phyloP scores from a whole-genome alignment of 2,888 invertebrate genomes.

The Himalopsyche anomala region DNA sequence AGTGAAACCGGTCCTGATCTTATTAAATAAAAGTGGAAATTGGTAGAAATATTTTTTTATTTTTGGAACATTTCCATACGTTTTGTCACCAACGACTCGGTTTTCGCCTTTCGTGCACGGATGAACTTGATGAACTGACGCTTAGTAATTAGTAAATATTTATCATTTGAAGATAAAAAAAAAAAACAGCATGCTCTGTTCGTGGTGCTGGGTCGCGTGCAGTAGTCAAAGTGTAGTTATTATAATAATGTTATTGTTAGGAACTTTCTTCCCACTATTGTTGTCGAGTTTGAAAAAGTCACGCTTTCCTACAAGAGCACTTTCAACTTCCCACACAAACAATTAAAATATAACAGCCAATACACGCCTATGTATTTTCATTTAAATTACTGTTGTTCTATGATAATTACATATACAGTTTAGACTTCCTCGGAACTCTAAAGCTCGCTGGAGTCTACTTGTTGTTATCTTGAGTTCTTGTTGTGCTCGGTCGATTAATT shows the following conservation, averaged over 20 bases:
- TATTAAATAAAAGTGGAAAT: too few relatives aligned
- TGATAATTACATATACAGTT: slow-evolving; percentile 21
- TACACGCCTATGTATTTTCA: slow-evolving; percentile 16
- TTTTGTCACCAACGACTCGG: too few relatives aligned
- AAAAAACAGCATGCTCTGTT: neutral
- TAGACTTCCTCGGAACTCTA: slow-evolving; percentile 5
- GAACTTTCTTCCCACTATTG: slow-evolving; percentile 26
- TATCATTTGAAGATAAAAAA: neutral
- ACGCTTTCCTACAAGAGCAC: slow-evolving; percentile 18
- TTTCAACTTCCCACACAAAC: slow-evolving; percentile 14
- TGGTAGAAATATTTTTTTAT: too few relatives aligned
- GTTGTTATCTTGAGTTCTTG: slow-evolving; percentile 26
- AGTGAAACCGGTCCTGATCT: too few relatives aligned
- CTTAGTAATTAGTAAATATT: too few relatives aligned
- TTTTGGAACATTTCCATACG: too few relatives aligned
- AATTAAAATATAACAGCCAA: slow-evolving; percentile 16
- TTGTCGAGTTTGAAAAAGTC: slow-evolving; percentile 26
- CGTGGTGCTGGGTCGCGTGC: neutral
- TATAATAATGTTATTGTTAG: slow-evolving; percentile 15
- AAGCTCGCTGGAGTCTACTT: neutral
- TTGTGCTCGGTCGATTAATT: neutral
- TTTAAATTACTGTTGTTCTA: slow-evolving; percentile 27
- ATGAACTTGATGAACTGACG: too few relatives aligned
- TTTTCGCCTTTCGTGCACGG: too few relatives aligned
- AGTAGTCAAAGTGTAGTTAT: neutral